Evolutionary conservation across 1,140 invertebrate species (phyloP), one percentile per base, ranked within the genome.

Genomic region (Trachymyrmex septentrionalis): DNA sequence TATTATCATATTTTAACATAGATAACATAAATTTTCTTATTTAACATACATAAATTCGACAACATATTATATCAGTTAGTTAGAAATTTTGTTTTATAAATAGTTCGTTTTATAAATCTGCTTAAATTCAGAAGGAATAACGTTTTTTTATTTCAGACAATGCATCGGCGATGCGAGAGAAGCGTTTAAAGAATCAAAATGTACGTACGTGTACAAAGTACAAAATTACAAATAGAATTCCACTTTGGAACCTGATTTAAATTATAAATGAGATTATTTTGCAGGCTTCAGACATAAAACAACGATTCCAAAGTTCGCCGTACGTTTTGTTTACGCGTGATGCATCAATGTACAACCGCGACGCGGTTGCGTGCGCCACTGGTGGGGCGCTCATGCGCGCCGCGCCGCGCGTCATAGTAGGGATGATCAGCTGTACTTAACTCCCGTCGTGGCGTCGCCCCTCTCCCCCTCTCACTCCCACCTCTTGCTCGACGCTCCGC

Each of bases 361-460:
- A 30, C 5, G 30, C 30, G 4, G 44, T 48, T 50, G 48, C 12
- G 48, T 50, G 3, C 34, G 50, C 19, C 21, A 71, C 16, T 30
- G 66, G 1, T 7, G 50, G 16, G 34, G 2, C 14, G 14, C 5
- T 10, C 53, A 38, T 19, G 34, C 53, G 30, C 19, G 38, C 53
- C 34, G n/a, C 34, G 27, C 2, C 27, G 30, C n/a, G 67, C 3
- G 50, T 24, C 10, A 10, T 27, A 64, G 87, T 67, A 69, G 86
- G 81, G 57, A 57, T 53, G 53, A 92, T 92, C 91, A 92, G 91
- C 91, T 92, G 91, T 90, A 85, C 81, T 77, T 84, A 88, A 73
- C 75, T 88, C 50, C 2, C 90, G 44, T 38, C 34, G 34, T 38
- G 6, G 34, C 34, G 7, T 38, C 34, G 6, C 1, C 0, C 7